phyloP scores from a whole-genome alignment of 2,113 vertebrate genomes.

The Rousettus leschenaultii region DNA sequence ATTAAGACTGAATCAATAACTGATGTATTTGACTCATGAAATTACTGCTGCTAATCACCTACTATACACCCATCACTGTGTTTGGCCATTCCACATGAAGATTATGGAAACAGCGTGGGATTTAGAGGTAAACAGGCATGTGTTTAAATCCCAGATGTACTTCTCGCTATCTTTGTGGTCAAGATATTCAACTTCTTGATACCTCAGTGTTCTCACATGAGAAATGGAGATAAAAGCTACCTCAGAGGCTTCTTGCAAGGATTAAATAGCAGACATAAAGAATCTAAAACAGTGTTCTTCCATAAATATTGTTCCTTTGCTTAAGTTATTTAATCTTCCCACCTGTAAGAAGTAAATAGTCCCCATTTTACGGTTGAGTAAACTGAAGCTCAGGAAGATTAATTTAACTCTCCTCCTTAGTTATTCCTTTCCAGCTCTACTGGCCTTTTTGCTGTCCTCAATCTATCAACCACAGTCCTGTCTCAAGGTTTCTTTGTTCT shows the following conservation, averaged over 20 bases:
- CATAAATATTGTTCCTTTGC: background rate
- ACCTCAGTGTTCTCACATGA: background rate
- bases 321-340: background rate
- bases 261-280: background rate
- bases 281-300: background rate
- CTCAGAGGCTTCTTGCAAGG: background rate
- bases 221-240: background rate
- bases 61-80: fast-evolving
- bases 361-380: background rate
- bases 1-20: background rate
- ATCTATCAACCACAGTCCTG: background rate
- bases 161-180: background rate
- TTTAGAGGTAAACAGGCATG: background rate
- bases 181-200: background rate
- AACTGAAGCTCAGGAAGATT: background rate
- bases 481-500: background rate
- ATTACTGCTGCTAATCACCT: background rate
- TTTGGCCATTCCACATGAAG: background rate
- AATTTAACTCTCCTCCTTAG: background rate
- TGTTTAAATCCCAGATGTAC: background rate
- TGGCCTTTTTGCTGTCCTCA: background rate
- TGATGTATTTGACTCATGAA: background rate
- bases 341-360: background rate
- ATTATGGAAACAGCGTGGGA: background rate
- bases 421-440: background rate